Base-by-base conservation (phyloP, 2,797 vertebrate genomes). In the Enteromius viviparus region DNA sequence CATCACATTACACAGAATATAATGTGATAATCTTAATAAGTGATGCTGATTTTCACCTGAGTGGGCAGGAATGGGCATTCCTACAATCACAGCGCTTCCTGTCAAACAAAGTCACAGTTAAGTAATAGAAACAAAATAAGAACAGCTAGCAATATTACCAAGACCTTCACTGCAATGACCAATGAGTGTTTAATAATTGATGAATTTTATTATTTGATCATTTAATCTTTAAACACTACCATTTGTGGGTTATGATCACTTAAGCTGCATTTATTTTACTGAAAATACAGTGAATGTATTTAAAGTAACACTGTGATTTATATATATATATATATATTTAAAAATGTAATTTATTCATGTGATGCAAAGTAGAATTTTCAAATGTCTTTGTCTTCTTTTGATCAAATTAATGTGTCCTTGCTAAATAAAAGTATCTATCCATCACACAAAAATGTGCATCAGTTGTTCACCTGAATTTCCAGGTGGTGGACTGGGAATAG, bases 401-500 rank as follows among this genome's bases (percentile, higher is more conserved):
- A 26, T 12, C 12, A 26, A 60, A 6, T 62, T 15, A 7, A 62
- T 29, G 58, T 14, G 26, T 29, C 12, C 23, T 62, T 29, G 23
- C 12, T 62, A 1, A 29, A 29, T 29, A 26, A 26, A 58, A 58
- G 47, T 49, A 51, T 60, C 23, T 15, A 29, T 29, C 4, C 2
- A 29, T 64, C 6, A 29, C 26, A 17, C 7, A 32, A 17, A 19
- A 32, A 64, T 64, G 19, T 21, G 26, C 26, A 47, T 23, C 69
- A 9, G 69, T 71, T n/a, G 65, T 76, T 92, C 87, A 92, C 92
- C 89, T 86, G 91, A 77, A 55, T 78, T 34, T 69, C 78, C 85
- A 55, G 70, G 29, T 23, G 86, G 72, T 55, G 88, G 84, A 29
- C 83, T 65, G 55, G 91, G 23, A 76, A 88, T 87, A 1, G 94